Evolutionary conservation across 2,797 vertebrate species (phyloP).

Genomic region (Ctenochaetus hawaiiensis): DNA sequence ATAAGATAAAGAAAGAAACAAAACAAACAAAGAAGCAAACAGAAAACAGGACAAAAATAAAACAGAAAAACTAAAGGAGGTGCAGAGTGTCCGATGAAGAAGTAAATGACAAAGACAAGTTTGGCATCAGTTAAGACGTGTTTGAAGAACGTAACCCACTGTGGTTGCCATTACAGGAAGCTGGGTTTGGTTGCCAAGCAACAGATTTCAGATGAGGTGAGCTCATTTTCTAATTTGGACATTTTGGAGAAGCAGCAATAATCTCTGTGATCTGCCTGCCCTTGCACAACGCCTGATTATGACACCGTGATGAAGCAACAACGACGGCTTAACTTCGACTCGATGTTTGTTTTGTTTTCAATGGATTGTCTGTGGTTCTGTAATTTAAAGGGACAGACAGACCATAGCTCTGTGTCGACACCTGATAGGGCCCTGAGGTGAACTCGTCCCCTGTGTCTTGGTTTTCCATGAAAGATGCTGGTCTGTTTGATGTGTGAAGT

Average conservation of each 20-base stretch:
- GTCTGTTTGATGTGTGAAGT: slow-evolving; percentile 62
- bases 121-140: not conserved
- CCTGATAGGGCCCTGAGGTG: not conserved
- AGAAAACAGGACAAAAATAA: not conserved
- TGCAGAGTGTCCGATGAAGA: not conserved
- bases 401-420: not conserved
- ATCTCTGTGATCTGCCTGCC: not conserved
- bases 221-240: slow-evolving; percentile 41
- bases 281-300: not conserved
- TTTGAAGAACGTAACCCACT: slow-evolving; percentile 10
- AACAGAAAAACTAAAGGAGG: not conserved
- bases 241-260: slow-evolving; percentile 23
- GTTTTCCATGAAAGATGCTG: slow-evolving; percentile 7
- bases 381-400: not conserved
- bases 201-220: slow-evolving; percentile 48
- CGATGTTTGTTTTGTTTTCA: not conserved
- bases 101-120: not conserved
- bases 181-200: slow-evolving; percentile 56
- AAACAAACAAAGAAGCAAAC: not conserved
- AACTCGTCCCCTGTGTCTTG: not conserved
- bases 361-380: not conserved
- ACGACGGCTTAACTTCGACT: not conserved
- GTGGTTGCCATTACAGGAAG: slow-evolving; percentile 74
- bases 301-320: not conserved
- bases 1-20: too few species aligned